Conservation (phyloP, 2,888 invertebrate genomes). For the Nipponacmea schrenckii region DNA sequence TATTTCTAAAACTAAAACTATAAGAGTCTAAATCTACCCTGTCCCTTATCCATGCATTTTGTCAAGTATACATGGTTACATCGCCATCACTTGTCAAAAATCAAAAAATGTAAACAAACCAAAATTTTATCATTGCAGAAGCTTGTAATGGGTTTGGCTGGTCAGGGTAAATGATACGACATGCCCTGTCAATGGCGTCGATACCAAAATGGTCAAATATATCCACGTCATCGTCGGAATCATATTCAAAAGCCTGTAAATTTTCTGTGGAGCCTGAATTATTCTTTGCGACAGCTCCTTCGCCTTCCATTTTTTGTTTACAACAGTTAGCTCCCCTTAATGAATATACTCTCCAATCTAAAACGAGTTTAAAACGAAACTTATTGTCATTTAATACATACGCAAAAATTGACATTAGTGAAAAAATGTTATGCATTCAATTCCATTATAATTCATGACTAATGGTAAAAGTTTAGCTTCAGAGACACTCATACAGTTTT, state of each 20-base stretch:
- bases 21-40: no score
- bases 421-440: no score
- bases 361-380: no score
- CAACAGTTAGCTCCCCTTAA: neutral
- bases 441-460: no score
- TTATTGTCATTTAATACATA: no score
- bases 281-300: conserved; percentile 11
- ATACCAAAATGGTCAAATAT: conserved; percentile 72
- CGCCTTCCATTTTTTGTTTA: conserved; percentile 23
- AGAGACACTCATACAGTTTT: no score
- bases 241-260: conserved; percentile 19
- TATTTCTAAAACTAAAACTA: no score
- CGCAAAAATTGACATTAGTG: no score
- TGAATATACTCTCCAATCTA: neutral
- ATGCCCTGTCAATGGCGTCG: conserved; percentile 79
- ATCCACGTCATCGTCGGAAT: conserved; percentile 29
- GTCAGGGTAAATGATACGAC: conserved; percentile 82
- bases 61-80: no score
- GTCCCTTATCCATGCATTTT: no score
- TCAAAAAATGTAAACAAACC: conserved; percentile 70
- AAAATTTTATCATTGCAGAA: conserved; percentile 86
- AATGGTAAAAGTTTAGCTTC: no score
- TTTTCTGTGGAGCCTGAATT: conserved; percentile 16
- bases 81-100: no score
- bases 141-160: conserved; percentile 93